Evolutionary conservation across 2,797 vertebrate species (phyloP), one percentile per base, ranked within the genome.

Genomic region (Huso huso): DNA sequence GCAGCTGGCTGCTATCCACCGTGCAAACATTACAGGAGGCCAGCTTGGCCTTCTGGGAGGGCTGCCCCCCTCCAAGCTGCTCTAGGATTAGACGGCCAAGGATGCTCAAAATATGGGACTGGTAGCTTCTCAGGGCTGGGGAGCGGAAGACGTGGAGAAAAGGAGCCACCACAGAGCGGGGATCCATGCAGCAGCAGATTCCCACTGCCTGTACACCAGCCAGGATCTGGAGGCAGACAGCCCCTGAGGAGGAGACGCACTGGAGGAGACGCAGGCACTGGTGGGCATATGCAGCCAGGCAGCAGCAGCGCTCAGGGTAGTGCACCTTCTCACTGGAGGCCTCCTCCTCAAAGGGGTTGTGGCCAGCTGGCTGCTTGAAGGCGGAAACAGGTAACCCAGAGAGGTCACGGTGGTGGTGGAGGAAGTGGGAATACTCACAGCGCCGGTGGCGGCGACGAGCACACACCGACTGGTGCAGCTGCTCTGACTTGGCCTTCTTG

Each of bases 151-250:
- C 93, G 66, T 84, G 87, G 66, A 98, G 89, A 80, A 99, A 77
- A 1, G 96, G 97, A 55, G 78, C 73, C 12, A 98, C 89, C 0
- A 99, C 91, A 3, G 95, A 96, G 65, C 85, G 89, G 0, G 95
- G 97, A 73, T 98, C 94, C 94, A 98, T 98, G 71, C 97, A 99
- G 71, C 97, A 99, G 83, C 97, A 99, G 75, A 99, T 93, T 7
- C 97, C 97, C 7, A 94, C 92, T 1, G 82, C 91, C 72, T 94
- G 89, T 6, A 98, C 71, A 1, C 94, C 94, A 0, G 87, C 91
- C 49, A 99, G 88, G 10, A 98, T 89, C 67, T 98, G 94, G 68
- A 93, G 69, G 62, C 92, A 88, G 1, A 94, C 93, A 1, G 93
- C 91, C 48, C 88, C 91, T 13, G 83, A 86, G 63, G 91, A 76